These are phyloP conservation scores for Netelia virgata DNA, from an alignment of 2,888 invertebrate species.

Conservation along the genomic window DNA sequence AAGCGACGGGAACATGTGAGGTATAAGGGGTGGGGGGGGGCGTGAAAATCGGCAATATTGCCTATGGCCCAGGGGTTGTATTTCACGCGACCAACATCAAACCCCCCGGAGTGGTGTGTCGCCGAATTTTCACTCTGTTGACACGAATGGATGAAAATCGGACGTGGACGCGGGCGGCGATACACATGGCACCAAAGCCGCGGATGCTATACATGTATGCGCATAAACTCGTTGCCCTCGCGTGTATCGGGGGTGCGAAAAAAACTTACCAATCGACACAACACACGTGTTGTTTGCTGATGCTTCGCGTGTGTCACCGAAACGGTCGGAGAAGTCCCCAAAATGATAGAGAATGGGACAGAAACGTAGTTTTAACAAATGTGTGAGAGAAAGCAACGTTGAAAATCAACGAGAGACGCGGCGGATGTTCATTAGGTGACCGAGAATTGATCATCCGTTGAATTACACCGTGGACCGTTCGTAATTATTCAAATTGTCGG, in stretches of 20 bases:
- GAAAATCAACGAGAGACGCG: not conserved
- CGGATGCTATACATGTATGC: slow-evolving; percentile 29
- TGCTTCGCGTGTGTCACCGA: slow-evolving; percentile 7
- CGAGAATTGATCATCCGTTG: slow-evolving; percentile 44
- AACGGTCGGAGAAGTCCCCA: not conserved
- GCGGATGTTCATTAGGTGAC: slow-evolving; percentile 33
- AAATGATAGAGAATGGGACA: not conserved
- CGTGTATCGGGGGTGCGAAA: not conserved
- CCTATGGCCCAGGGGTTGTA: slow-evolving; percentile 47
- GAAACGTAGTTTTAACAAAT: not conserved
- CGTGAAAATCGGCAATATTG: slow-evolving; percentile 23
- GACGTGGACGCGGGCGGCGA: slow-evolving; percentile 13
- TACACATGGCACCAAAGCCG: slow-evolving; percentile 5
- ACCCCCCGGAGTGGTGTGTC: slow-evolving; percentile 9
- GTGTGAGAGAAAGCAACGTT: not conserved
- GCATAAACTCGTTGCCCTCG: slow-evolving; percentile 35
- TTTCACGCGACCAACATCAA: slow-evolving; percentile 44
- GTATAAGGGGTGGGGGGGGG: too few species aligned
- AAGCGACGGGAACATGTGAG: not conserved
- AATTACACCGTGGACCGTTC: slow-evolving; percentile 18
- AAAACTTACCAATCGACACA: slow-evolving; percentile 37
- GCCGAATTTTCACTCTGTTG: slow-evolving; percentile 45
- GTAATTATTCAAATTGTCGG: slow-evolving; percentile 38
- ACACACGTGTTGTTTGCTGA: slow-evolving; percentile 19
- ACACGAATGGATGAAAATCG: slow-evolving; percentile 24